Percentiles rank a stretch among this genome's conserved stretches.
Evolutionary conservation across 2,797 vertebrate species (phyloP).

Genomic region (Melanotaenia nigrans): DNA sequence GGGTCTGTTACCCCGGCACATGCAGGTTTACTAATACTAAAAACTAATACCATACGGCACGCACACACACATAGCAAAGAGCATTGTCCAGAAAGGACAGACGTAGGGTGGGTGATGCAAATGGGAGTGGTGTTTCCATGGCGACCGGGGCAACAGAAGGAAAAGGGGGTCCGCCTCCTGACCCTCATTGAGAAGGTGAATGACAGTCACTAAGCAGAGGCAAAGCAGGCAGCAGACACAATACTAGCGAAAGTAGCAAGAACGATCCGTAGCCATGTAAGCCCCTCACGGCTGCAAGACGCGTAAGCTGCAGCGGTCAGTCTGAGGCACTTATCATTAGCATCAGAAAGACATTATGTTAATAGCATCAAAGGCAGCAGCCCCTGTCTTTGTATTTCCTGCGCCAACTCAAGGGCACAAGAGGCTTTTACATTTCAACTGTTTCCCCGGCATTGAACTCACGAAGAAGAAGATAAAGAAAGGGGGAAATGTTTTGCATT

Average conservation of each 20-base stretch:
- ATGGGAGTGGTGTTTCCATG: conserved; percentile 81
- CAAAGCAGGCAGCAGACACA: conserved; percentile 38
- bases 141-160: conserved; percentile 82
- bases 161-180: conserved; percentile 75
- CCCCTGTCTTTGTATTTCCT: conserved; percentile 59
- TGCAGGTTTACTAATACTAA: conserved; percentile 9
- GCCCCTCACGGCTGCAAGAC: conserved; percentile 37
- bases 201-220: conserved; percentile 53
- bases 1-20: conserved; percentile 17
- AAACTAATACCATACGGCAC: conserved; percentile 33
- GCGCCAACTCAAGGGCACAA: conserved; percentile 56
- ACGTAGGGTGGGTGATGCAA: conserved; percentile 33
- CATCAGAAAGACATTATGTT: conserved; percentile 82
- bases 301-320: conserved; percentile 51
- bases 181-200: conserved; percentile 78
- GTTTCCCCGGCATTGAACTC: conserved; percentile 16
- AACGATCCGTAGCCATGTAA: conserved; percentile 37
- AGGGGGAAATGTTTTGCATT: conserved; percentile 17
- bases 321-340: conserved; percentile 75
- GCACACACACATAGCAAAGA: conserved; percentile 36
- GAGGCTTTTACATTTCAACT: conserved; percentile 63
- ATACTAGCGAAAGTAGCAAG: conserved; percentile 20
- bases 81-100: conserved; percentile 77
- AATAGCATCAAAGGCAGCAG: conserved; percentile 75
- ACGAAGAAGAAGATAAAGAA: conserved; percentile 1